Conservation (phyloP, 2,113 vertebrate genomes). For the Numenius arquata region DNA sequence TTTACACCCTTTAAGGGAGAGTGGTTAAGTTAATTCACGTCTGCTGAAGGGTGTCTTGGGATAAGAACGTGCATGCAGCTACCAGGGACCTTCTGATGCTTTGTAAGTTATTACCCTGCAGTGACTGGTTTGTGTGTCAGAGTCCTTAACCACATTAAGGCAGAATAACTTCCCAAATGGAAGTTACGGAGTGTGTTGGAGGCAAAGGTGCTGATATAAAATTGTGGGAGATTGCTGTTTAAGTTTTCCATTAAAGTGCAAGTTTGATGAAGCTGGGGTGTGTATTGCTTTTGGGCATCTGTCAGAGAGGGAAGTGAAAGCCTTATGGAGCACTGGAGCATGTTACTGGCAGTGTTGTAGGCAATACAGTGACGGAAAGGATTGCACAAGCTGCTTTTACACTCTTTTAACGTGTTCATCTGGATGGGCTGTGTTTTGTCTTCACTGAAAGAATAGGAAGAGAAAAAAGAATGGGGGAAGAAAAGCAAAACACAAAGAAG, state of each 20-base stretch:
- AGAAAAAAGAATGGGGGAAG: not conserved
- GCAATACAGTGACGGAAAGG: not conserved
- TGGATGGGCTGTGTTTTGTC: not conserved
- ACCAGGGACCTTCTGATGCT: not conserved
- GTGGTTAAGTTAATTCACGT: not conserved
- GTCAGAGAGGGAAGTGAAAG: conserved; percentile 41
- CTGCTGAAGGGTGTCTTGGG: not conserved
- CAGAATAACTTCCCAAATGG: conserved; percentile 11
- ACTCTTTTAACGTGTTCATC: not conserved
- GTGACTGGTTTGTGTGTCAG: not conserved
- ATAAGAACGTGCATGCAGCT: not conserved
- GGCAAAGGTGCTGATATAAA: conserved; percentile 20
- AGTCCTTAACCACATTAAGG: not conserved
- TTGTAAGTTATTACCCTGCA: not conserved
- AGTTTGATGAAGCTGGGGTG: conserved; percentile 30
- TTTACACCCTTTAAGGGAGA: not conserved
- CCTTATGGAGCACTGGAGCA: conserved; percentile 43
- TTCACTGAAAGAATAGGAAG: not conserved
- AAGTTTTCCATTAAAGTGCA: conserved; percentile 34
- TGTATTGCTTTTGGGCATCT: conserved; percentile 49
- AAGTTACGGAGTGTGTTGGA: not conserved
- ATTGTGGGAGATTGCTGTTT: conserved; percentile 4
- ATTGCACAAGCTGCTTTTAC: conserved; percentile 8
- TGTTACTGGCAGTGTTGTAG: conserved; percentile 31
- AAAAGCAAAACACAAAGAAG: not conserved